Conservation (phyloP, 2,113 vertebrate species). For the Gnathonemus echidnorhynchus region DNA sequence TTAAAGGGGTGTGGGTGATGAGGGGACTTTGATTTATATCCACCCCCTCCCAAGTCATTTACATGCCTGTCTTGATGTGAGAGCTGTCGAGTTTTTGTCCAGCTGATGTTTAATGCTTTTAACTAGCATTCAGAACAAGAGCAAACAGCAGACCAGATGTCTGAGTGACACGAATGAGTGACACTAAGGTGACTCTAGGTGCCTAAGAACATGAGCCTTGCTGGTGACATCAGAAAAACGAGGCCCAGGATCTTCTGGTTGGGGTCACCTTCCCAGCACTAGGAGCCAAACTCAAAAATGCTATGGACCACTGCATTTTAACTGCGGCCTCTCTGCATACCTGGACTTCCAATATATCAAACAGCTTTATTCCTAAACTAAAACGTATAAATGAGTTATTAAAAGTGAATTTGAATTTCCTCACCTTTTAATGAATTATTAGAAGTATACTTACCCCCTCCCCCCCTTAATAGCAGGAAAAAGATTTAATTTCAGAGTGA, state of each 20-base stretch:
- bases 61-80: neutral
- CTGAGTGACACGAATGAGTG: too few relatives aligned
- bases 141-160: neutral
- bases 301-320: neutral
- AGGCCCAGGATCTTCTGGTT: neutral
- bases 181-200: neutral
- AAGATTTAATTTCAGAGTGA: neutral
- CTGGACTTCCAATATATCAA: neutral
- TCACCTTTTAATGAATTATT: neutral
- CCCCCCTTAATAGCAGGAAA: neutral
- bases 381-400: neutral
- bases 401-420: neutral
- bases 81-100: neutral
- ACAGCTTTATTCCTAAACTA: neutral
- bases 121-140: neutral
- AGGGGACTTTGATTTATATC: neutral
- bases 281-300: neutral
- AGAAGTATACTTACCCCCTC: neutral
- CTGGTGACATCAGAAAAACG: neutral
- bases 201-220: neutral
- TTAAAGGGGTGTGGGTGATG: neutral
- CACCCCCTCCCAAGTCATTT: neutral
- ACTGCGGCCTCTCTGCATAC: neutral
- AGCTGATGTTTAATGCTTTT: neutral
- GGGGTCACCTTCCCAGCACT: neutral